Evolutionary conservation across 2,888 invertebrate species (phyloP), one percentile per base, ranked within the genome.

Genomic region (Hemaris fuciformis): DNA sequence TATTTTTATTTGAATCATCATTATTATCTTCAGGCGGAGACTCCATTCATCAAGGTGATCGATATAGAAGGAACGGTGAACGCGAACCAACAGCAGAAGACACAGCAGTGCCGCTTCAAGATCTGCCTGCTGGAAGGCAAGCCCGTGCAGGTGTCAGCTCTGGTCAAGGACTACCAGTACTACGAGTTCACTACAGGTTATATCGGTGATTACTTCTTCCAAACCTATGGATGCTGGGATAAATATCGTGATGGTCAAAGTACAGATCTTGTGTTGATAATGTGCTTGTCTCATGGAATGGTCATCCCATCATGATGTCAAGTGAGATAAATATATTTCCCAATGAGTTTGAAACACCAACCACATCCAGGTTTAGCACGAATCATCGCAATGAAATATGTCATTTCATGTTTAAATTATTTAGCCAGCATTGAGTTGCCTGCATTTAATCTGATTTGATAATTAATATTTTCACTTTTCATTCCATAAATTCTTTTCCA

Each of bases 141-240:
- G 63, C 93, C 94, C 0, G 75, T 93, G 0, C 75, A 83, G 5
- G 76, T 90, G 8, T 88, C 85, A 41, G 87, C 93, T 46, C 90
- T 95, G 63, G 76, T 93, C 13, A 94, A 93, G 73, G 93, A 94
- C 74, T 93, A 85, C 78, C 93, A 94, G 67, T 93, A 93, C 66
- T 89, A 94, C 79, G 93, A 94, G 67, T 93, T 93, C 75, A 85
- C 87, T 34, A 82, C 92, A 69, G 89, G 93, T 71, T 87, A 85
- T 67, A 93, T 93, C 76, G 93, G 94, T 94, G 81, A 87, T 88
- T 82, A 72, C 67, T 69, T 70, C 60, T 76, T 80, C 13, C 2
- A n/a, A 38, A 38, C 10, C 3, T 15, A n/a, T 18, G 45, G 7
- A 25, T n/a, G 13, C 13, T 3, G 34, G 13, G 2, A 0, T 34